phyloP scores from a whole-genome alignment of 2,888 invertebrate genomes.

The Allygus modestus region DNA sequence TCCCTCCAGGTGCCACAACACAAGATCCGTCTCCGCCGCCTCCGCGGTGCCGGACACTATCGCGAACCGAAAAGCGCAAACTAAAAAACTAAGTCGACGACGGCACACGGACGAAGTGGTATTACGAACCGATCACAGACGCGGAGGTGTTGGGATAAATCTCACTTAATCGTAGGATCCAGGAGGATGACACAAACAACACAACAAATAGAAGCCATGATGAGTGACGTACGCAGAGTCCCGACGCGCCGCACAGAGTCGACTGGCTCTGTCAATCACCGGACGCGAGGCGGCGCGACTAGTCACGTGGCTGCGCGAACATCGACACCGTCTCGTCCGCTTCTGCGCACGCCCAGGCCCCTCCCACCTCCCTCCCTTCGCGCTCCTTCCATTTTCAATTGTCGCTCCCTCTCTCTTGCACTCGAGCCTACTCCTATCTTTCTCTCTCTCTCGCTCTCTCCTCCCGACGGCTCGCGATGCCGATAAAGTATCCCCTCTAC shows the following conservation, averaged over 20 bases:
- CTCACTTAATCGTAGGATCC: slow-evolving; percentile 58
- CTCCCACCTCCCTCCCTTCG: slow-evolving; percentile 51
- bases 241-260: slow-evolving; percentile 55
- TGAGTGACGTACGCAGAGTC: slow-evolving; percentile 51
- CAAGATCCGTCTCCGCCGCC: slow-evolving; percentile 24
- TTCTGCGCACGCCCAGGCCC: slow-evolving; percentile 61
- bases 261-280: slow-evolving; percentile 62
- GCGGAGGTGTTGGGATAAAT: slow-evolving; percentile 20
- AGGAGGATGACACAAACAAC: slow-evolving; percentile 45
- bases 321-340: slow-evolving; percentile 54
- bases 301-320: slow-evolving; percentile 66
- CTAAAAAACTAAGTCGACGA: slow-evolving; percentile 27
- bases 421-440: not conserved
- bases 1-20: slow-evolving; percentile 48
- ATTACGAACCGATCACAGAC: not conserved
- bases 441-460: slow-evolving; percentile 51
- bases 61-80: slow-evolving; percentile 24
- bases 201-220: slow-evolving; percentile 46
- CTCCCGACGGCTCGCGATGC: slow-evolving; percentile 50
- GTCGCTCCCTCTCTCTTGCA: slow-evolving; percentile 50
- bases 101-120: slow-evolving; percentile 11
- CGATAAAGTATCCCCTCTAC: slow-evolving; percentile 62
- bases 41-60: slow-evolving; percentile 13
- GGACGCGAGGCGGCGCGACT: slow-evolving; percentile 61
- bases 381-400: slow-evolving; percentile 62